Evolutionary conservation across 2,113 vertebrate genomes (phyloP), one percentile per base, ranked within the genome.

Genomic region (Sinocyclocheilus grahami): DNA sequence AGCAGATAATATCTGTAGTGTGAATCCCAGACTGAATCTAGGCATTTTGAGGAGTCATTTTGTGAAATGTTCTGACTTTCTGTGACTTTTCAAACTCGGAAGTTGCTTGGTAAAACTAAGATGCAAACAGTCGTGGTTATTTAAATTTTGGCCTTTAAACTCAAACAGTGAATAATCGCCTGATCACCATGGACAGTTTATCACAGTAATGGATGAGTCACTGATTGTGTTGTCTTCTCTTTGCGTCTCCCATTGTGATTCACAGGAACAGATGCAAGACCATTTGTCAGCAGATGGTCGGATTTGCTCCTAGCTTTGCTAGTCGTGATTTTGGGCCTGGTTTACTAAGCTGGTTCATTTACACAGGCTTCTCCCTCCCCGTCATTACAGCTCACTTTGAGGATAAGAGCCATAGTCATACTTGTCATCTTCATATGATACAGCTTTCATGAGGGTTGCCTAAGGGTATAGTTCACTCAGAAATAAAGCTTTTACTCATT

Each of bases 181-280:
- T 71, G 46, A 82, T 71, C 63, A 53, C 46, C 42, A 22, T 12
- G 6, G 55, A 79, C 30, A 2, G 75, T 71, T 71, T 80, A 24
- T 39, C 33, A 71, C 46, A 8, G 8, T 39, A 46, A 79, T 60
- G 33, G 69, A 71, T 27, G 51, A 42, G n/a, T 67, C 76, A 63
- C 46, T 63, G 33, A 87, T 63, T 81, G 37, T 0, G 86, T 33
- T 24, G 12, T 88, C 88, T 88, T 90, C 91, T 90, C 86, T 76
- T 16, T n/a, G 67, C 22, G 4, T 46, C 86, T 37, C 71, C 86
- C 33, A 76, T 24, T 74, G 48, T 72, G 67, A 83, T 86, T 93
- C 90, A 93, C 90, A 58, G 90, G 89, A 92, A 78, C 92, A 93
- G 92, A 93, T 92, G 93, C 91, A 87, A 85, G 84, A 51, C 86